Evolutionary conservation across 37 sponge, comb jelly and placozoan species (phyloP).

Genomic region (Sycon ciliatum): DNA sequence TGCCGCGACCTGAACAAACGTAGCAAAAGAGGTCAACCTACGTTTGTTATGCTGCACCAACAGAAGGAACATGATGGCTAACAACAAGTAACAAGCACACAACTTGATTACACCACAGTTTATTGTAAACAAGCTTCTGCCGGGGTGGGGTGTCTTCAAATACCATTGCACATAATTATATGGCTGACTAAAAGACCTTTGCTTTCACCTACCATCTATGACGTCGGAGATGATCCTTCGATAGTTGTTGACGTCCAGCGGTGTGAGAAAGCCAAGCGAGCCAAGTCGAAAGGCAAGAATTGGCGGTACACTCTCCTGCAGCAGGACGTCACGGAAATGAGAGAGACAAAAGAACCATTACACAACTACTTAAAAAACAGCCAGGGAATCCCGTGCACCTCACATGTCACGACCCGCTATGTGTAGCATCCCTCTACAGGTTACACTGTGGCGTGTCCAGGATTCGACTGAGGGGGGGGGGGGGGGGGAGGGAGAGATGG

Average conservation of each 20-base stretch:
- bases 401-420: neutral
- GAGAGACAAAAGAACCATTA: neutral
- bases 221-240: conserved; percentile 33
- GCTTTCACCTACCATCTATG: conserved; percentile 30
- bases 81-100: too few relatives aligned
- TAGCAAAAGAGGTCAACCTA: too few relatives aligned
- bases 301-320: conserved; percentile 71
- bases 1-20: too few relatives aligned
- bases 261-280: conserved; percentile 89
- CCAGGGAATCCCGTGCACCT: neutral
- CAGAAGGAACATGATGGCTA: too few relatives aligned
- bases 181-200: neutral
- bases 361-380: neutral
- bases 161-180: too few relatives aligned
- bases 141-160: too few relatives aligned
- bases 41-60: too few relatives aligned
- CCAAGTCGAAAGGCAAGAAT: conserved; percentile 81
- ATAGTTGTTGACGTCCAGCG: conserved; percentile 50
- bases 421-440: neutral
- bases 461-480: neutral
- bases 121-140: too few relatives aligned
- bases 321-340: neutral
- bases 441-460: neutral
- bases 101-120: too few relatives aligned
- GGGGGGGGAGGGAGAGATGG: neutral